These are phyloP conservation scores for Chrysolophus pictus DNA, from an alignment of 2,797 vertebrate genomes.

Conservation along the genomic window DNA sequence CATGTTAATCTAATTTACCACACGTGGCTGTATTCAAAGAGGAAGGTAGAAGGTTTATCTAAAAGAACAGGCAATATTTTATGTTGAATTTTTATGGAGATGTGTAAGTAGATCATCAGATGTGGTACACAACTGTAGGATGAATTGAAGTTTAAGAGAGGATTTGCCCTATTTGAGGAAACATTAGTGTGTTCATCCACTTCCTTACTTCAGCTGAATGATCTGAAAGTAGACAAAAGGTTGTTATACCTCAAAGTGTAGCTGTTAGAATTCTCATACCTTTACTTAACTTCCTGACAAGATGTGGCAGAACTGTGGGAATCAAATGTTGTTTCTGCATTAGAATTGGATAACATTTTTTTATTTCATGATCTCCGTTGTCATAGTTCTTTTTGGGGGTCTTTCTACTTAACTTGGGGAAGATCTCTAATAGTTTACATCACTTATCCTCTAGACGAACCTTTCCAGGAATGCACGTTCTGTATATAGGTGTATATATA, in stretches of 20 bases:
- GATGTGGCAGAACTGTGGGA: background rate
- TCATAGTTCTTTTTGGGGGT: too few relatives aligned
- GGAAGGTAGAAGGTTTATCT: constrained; percentile 38
- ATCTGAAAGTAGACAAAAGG: background rate
- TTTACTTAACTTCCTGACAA: constrained; percentile 8
- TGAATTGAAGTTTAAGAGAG: background rate
- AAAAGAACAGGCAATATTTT: constrained; percentile 18
- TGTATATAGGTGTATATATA: too few relatives aligned
- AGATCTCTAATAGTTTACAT: too few relatives aligned
- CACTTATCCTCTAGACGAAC: too few relatives aligned
- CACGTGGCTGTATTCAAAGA: background rate
- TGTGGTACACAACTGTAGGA: background rate
- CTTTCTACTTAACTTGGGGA: too few relatives aligned
- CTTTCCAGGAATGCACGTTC: too few relatives aligned
- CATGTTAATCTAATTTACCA: background rate
- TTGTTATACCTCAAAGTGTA: background rate
- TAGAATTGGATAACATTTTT: too few relatives aligned
- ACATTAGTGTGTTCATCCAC: fast-evolving
- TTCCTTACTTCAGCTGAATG: background rate
- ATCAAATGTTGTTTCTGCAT: too few relatives aligned
- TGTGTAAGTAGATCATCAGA: background rate
- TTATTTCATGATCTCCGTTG: too few relatives aligned
- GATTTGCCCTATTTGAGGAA: background rate
- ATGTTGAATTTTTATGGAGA: background rate
- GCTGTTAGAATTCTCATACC: background rate